Conservation (phyloP, 2,888 invertebrate species). For the Fragum sueziense region DNA sequence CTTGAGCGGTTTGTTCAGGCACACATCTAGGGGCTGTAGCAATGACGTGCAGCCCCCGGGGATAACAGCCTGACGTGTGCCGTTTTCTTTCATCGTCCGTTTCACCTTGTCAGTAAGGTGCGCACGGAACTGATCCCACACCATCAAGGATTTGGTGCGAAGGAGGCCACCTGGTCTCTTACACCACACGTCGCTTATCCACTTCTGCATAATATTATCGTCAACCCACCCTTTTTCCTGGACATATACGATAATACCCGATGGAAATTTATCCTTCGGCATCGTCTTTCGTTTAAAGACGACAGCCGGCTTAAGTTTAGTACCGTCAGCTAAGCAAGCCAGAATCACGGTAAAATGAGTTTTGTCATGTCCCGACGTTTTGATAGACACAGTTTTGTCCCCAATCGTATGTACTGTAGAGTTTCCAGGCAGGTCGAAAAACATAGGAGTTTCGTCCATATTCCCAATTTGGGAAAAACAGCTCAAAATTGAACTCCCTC, state of each 20-base stretch:
- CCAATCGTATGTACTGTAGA: slow-evolving; percentile 48
- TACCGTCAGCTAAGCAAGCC: slow-evolving; percentile 53
- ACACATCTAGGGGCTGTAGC: slow-evolving; percentile 48
- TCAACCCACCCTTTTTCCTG: slow-evolving; percentile 56
- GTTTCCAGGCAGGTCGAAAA: slow-evolving; percentile 56
- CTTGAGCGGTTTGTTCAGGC: slow-evolving; percentile 46
- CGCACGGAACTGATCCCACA: slow-evolving; percentile 50
- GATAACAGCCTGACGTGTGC: slow-evolving; percentile 34
- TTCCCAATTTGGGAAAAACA: slow-evolving; percentile 27
- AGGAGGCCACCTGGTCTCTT: slow-evolving; percentile 43
- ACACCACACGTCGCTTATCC: slow-evolving; percentile 51
- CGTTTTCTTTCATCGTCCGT: not conserved
- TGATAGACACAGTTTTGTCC: slow-evolving; percentile 29
- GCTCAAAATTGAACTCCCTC: slow-evolving; percentile 13
- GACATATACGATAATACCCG: slow-evolving; percentile 36
- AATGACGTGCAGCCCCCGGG: slow-evolving; percentile 51
- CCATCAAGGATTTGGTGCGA: slow-evolving; percentile 33
- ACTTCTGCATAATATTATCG: slow-evolving; percentile 19
- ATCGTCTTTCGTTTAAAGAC: slow-evolving; percentile 60
- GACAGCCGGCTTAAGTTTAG: slow-evolving; percentile 52
- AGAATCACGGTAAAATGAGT: slow-evolving; percentile 58
- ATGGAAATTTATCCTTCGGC: slow-evolving; percentile 54
- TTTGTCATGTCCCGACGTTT: slow-evolving; percentile 48
- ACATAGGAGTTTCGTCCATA: slow-evolving; percentile 48
- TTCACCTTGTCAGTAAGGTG: slow-evolving; percentile 27